Conservation (phyloP, 2,888 invertebrate species). For the Cephus pygmeus region DNA sequence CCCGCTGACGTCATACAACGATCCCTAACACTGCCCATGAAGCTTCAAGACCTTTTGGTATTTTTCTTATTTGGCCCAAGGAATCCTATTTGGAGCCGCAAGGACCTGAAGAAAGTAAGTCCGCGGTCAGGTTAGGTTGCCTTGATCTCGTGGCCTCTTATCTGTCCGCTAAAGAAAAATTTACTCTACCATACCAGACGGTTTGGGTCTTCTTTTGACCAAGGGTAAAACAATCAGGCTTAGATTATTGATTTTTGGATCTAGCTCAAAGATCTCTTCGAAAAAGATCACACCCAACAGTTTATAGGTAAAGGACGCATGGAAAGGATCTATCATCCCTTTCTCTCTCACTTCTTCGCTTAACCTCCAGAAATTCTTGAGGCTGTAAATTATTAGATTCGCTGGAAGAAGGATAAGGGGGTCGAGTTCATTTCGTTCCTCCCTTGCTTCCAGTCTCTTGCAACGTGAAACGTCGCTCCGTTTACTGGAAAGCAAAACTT, state of each 20-base stretch:
- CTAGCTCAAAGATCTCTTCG: neutral
- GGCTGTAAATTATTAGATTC: neutral
- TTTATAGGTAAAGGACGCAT: neutral
- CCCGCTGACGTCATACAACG: neutral
- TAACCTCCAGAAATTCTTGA: neutral
- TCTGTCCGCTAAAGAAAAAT: neutral
- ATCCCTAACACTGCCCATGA: neutral
- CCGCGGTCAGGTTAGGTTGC: neutral
- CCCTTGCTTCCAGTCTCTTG: neutral
- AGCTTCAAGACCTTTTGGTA: neutral
- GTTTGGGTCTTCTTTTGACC: neutral
- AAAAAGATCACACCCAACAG: neutral
- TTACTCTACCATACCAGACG: neutral
- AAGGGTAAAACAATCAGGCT: neutral
- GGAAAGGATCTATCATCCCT: neutral
- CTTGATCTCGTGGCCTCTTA: neutral
- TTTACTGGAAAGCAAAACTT: neutral
- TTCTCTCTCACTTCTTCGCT: neutral
- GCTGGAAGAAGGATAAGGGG: neutral
- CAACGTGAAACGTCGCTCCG: neutral
- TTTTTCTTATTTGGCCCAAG: neutral
- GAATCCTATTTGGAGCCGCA: neutral
- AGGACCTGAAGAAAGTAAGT: neutral
- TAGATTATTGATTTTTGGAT: neutral
- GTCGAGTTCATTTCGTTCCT: too few species aligned